These are phyloP conservation scores for Pseudanteris insignis DNA, from an alignment of 2,888 invertebrate species.

Conservation along the genomic window DNA sequence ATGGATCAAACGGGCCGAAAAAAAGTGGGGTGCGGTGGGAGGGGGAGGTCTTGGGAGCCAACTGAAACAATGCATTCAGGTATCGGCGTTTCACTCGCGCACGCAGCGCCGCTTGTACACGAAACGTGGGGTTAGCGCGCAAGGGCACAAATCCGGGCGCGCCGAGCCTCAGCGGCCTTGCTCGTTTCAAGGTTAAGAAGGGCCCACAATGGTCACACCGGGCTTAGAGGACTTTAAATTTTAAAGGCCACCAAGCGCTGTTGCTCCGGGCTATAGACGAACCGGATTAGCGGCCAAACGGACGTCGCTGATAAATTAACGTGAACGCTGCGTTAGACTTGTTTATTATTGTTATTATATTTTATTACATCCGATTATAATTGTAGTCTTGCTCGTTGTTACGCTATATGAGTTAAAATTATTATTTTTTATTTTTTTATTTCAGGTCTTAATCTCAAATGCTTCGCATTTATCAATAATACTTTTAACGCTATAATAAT, in stretches of 20 bases:
- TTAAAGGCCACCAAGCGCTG: constrained; percentile 20
- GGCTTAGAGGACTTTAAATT: constrained; percentile 28
- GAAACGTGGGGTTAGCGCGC: constrained; percentile 15
- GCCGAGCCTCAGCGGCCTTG: too few relatives aligned
- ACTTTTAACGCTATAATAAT: too few relatives aligned
- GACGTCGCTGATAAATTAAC: constrained; percentile 4
- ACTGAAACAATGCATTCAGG: constrained; percentile 33
- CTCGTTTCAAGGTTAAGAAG: constrained; percentile 37
- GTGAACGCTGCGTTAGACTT: too few relatives aligned
- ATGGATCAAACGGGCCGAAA: constrained; percentile 47
- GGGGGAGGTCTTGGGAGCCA: constrained; percentile 21
- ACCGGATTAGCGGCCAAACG: not conserved
- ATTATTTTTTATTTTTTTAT: too few relatives aligned
- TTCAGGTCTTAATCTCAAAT: too few relatives aligned
- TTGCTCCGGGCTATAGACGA: not conserved
- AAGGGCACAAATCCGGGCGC: constrained; percentile 31
- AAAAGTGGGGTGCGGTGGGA: constrained; percentile 41
- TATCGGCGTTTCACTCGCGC: constrained; percentile 20
- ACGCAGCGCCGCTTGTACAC: constrained; percentile 3
- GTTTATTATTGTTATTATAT: too few relatives aligned
- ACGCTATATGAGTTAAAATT: too few relatives aligned
- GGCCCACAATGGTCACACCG: constrained; percentile 17
- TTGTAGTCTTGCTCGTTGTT: too few relatives aligned
- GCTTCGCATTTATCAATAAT: too few relatives aligned
- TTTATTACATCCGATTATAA: too few relatives aligned